Percentiles rank a stretch among this genome's conserved stretches.
phyloP scores from a whole-genome alignment of 2,888 invertebrate genomes.

The Trachelus iudaicus region DNA sequence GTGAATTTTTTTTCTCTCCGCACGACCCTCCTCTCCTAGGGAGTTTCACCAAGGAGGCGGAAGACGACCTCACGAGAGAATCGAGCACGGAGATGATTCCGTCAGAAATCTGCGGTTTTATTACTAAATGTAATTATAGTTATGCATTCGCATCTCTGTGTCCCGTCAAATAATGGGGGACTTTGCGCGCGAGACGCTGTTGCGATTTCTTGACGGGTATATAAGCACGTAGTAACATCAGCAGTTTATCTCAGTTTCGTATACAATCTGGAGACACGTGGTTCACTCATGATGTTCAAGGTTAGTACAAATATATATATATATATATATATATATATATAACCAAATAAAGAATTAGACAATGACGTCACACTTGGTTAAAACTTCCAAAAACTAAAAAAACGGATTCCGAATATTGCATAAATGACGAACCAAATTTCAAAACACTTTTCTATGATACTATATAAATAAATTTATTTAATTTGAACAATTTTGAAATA shows the following conservation, averaged over 20 bases:
- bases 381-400: too few relatives aligned
- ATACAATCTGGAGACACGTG: slow-evolving; percentile 15
- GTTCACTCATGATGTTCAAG: slow-evolving; percentile 50
- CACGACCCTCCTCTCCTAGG: not conserved
- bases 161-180: slow-evolving; percentile 51
- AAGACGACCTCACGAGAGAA: not conserved
- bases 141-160: slow-evolving; percentile 54
- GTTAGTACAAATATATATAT: slow-evolving; percentile 37
- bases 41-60: not conserved
- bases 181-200: slow-evolving; percentile 36
- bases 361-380: not conserved
- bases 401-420: too few relatives aligned
- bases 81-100: slow-evolving; percentile 10
- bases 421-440: too few relatives aligned
- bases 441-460: too few relatives aligned
- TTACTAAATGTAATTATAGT: slow-evolving; percentile 61
- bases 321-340: not conserved
- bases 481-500: too few relatives aligned
- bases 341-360: not conserved
- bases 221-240: slow-evolving; percentile 28
- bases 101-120: slow-evolving; percentile 59
- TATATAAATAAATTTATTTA: too few relatives aligned
- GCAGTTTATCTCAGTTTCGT: slow-evolving; percentile 47
- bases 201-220: slow-evolving; percentile 24
- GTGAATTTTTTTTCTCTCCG: not conserved